Evolutionary conservation across 2,888 invertebrate species (phyloP).

Genomic region (Tetragnatha montana): DNA sequence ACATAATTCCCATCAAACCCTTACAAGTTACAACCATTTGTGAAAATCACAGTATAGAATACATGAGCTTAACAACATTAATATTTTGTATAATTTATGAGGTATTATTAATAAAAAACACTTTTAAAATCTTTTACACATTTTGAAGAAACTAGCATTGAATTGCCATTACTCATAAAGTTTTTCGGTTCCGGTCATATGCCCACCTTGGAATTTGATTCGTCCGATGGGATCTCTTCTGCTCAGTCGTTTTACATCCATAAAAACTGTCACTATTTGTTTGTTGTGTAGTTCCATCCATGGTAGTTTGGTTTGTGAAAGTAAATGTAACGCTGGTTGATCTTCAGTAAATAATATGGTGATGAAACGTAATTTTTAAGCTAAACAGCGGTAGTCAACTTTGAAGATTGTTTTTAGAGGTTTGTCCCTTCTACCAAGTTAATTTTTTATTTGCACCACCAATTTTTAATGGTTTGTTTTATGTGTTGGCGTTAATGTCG

Average conservation of each 20-base stretch:
- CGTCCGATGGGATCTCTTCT: conserved; percentile 11
- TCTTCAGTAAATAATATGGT: not conserved
- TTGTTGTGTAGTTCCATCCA: conserved; percentile 6
- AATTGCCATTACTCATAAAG: not conserved
- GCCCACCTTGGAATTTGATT: not conserved
- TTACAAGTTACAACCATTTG: too few species aligned
- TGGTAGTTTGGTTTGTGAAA: not conserved
- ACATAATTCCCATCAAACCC: too few species aligned
- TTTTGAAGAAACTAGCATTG: not conserved
- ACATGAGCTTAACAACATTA: too few species aligned
- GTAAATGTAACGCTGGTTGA: not conserved
- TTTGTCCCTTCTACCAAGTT: too few species aligned
- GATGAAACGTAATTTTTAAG: too few species aligned
- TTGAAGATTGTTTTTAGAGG: too few species aligned
- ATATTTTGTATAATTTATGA: too few species aligned
- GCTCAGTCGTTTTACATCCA: conserved; percentile 11
- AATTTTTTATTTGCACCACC: too few species aligned
- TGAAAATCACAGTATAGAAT: too few species aligned
- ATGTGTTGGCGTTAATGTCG: too few species aligned
- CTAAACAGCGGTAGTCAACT: too few species aligned
- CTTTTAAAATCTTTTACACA: not conserved
- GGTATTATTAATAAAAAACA: not conserved
- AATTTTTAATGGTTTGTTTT: too few species aligned
- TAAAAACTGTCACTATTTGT: conserved; percentile 26
- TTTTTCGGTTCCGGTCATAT: not conserved